Conservation (phyloP, 2,888 invertebrate species). For the Plebejus melissa region DNA sequence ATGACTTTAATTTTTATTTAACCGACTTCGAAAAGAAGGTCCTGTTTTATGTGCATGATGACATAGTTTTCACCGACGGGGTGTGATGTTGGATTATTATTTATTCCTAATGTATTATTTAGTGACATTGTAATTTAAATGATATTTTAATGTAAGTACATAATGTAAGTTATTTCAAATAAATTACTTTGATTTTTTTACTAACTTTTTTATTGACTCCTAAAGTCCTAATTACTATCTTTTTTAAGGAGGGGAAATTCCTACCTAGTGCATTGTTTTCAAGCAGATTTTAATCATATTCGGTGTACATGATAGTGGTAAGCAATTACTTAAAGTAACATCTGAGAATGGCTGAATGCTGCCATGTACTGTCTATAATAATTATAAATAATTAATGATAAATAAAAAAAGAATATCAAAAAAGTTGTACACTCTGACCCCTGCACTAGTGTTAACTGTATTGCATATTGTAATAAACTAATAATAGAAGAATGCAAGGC, state of each 20-base stretch:
- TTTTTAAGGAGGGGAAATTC: background rate
- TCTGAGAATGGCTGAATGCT: too few relatives aligned
- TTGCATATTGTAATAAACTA: too few relatives aligned
- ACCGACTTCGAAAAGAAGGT: background rate
- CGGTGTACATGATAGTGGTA: too few relatives aligned
- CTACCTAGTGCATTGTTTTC: background rate
- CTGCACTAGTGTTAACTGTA: too few relatives aligned
- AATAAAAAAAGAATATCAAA: too few relatives aligned
- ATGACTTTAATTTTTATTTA: background rate
- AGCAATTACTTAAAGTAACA: too few relatives aligned
- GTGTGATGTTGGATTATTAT: slow-evolving; percentile 31
- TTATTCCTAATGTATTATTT: slow-evolving; percentile 32
- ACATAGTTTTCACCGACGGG: background rate
- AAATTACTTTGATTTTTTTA: slow-evolving; percentile 63
- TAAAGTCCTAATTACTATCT: too few relatives aligned
- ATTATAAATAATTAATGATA: too few relatives aligned
- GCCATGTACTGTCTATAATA: too few relatives aligned
- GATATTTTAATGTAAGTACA: slow-evolving; percentile 39
- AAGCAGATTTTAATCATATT: background rate
- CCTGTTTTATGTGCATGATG: slow-evolving; percentile 7
- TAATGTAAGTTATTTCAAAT: slow-evolving; percentile 53
- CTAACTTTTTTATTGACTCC: slow-evolving; percentile 2
- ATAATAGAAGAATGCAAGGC: too few relatives aligned
- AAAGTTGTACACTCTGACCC: too few relatives aligned
- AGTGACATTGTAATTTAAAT: slow-evolving; percentile 33